Percentiles rank a stretch among this genome's conserved stretches.
phyloP scores from a whole-genome alignment of 2,888 invertebrate species.

The Noctuana brunneofusca region DNA sequence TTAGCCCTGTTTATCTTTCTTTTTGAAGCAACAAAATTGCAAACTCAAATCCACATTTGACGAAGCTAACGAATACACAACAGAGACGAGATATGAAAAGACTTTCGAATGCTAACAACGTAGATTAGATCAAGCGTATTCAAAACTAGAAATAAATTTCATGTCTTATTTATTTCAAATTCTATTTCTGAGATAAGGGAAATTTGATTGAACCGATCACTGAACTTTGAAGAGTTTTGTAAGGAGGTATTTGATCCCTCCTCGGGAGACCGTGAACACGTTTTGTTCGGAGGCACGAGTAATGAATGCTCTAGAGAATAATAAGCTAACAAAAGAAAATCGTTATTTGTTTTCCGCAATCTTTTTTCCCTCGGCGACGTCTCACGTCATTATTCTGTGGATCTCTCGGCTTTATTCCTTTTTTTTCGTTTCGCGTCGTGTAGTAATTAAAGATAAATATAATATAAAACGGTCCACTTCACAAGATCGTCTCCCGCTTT shows the following conservation, averaged over 20 bases:
- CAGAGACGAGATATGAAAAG: slow-evolving; percentile 24
- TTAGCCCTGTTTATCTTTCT: slow-evolving; percentile 27
- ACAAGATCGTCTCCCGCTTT: slow-evolving; percentile 58
- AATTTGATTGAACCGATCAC: slow-evolving; percentile 37
- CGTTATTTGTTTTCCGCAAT: slow-evolving; percentile 76
- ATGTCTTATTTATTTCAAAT: slow-evolving; percentile 34
- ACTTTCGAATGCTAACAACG: slow-evolving; percentile 29
- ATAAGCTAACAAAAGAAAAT: slow-evolving; percentile 82
- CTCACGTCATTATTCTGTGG: slow-evolving; percentile 73
- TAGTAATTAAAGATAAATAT: slow-evolving; percentile 82
- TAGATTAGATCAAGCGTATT: slow-evolving; percentile 33
- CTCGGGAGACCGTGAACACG: slow-evolving; percentile 43
- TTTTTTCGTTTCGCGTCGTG: slow-evolving; percentile 56
- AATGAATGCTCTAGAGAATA: slow-evolving; percentile 77
- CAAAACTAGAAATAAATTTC: slow-evolving; percentile 34
- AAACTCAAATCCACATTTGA: slow-evolving; percentile 8
- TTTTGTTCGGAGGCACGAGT: slow-evolving; percentile 53
- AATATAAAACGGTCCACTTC: slow-evolving; percentile 78
- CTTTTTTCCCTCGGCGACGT: slow-evolving; percentile 63
- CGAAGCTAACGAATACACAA: slow-evolving; percentile 18
- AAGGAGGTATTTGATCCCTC: slow-evolving; percentile 38
- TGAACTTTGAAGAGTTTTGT: slow-evolving; percentile 37
- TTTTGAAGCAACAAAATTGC: slow-evolving; percentile 7
- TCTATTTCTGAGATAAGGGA: slow-evolving; percentile 32
- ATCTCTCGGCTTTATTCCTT: slow-evolving; percentile 53